A percentile compares a stretch with the other conserved stretches of the same genome.
Conservation (phyloP, 2,113 vertebrate genomes). For the Carlito syrichta region DNA sequence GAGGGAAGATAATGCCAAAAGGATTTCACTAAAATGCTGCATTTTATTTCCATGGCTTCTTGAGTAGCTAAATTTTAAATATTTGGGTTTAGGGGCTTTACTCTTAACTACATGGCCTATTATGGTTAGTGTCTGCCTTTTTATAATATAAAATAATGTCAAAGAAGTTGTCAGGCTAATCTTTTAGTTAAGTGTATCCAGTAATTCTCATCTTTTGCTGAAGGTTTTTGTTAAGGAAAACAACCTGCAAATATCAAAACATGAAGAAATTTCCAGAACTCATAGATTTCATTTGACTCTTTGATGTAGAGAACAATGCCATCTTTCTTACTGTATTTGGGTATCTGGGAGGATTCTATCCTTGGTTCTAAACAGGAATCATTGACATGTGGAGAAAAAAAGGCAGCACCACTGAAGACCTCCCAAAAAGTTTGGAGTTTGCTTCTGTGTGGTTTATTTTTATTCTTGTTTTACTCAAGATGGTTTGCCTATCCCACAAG, state of each 20-base stretch:
- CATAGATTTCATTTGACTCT: background rate
- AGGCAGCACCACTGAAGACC: slow-evolving; percentile 22
- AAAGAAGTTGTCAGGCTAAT: slow-evolving; percentile 3
- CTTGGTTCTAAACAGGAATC: slow-evolving; percentile 38
- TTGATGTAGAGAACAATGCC: slow-evolving; percentile 49
- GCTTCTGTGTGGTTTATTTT: slow-evolving; percentile 67
- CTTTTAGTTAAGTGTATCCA: background rate
- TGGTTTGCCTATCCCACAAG: slow-evolving; percentile 44
- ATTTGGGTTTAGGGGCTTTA: slow-evolving; percentile 57
- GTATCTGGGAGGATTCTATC: slow-evolving; percentile 11
- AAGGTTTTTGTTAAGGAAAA: background rate
- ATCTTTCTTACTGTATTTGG: slow-evolving; percentile 29
- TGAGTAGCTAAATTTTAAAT: slow-evolving; percentile 62
- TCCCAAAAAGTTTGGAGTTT: slow-evolving; percentile 65
- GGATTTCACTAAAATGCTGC: slow-evolving; percentile 53
- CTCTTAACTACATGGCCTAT: background rate
- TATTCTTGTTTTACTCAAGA: slow-evolving; percentile 66
- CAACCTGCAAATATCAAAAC: background rate
- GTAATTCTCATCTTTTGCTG: background rate
- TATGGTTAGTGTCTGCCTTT: slow-evolving; percentile 41
- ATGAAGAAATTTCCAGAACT: slow-evolving; percentile 7
- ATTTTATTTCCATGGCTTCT: slow-evolving; percentile 49
- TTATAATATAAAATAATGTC: slow-evolving; percentile 30
- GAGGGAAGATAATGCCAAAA: slow-evolving; percentile 33
- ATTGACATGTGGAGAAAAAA: background rate